Conservation (phyloP, 1,140 invertebrate genomes). For the Metopolophium dirhodum region DNA sequence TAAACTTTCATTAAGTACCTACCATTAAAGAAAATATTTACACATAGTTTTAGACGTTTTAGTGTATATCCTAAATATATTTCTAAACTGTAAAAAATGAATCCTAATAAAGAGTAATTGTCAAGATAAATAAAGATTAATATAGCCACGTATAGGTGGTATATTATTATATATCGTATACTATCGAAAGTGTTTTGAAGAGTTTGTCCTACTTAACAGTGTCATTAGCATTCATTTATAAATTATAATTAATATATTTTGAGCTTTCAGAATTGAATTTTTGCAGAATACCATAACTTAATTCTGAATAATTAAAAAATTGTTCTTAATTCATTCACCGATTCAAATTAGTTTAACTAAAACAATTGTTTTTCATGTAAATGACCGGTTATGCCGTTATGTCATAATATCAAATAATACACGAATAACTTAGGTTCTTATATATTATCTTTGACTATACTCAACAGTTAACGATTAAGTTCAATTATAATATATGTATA, state of each 20-base stretch:
- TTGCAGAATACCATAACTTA: background rate
- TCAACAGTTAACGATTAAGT: background rate
- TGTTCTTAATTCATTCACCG: background rate
- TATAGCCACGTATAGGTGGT: background rate
- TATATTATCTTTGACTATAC: background rate
- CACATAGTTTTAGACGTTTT: background rate
- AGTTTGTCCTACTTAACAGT: background rate
- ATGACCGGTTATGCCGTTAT: background rate
- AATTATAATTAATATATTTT: background rate
- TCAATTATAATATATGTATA: background rate
- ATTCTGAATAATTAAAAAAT: background rate
- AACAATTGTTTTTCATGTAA: background rate
- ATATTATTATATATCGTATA: background rate
- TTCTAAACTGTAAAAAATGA: background rate
- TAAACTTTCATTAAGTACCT: background rate
- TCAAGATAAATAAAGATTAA: background rate
- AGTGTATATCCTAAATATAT: background rate
- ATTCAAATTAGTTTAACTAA: background rate
- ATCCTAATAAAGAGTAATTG: background rate
- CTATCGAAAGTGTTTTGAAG: background rate
- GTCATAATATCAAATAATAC: background rate
- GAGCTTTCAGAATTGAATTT: background rate
- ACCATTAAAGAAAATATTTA: background rate
- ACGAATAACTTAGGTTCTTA: background rate
- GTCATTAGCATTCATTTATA: conserved; percentile 5